A percentile compares a stretch with the other conserved stretches of the same genome.
These are phyloP conservation scores for Oceanites oceanicus DNA, from an alignment of 2,113 vertebrate genomes.

Conservation along the genomic window DNA sequence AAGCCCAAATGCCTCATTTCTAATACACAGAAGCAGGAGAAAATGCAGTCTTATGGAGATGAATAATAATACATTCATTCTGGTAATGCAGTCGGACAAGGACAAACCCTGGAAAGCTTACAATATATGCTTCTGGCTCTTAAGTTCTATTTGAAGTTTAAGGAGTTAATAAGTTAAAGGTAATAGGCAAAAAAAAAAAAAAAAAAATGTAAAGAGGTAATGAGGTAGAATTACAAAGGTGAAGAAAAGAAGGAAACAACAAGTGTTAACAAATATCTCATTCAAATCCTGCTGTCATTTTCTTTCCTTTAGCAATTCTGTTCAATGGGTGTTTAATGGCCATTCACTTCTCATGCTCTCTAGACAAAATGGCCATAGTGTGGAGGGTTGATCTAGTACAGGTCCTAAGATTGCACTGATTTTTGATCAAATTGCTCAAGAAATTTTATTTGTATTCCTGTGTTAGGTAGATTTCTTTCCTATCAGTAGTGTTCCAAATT, in stretches of 20 bases:
- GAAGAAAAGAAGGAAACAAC: not conserved
- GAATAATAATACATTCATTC: not conserved
- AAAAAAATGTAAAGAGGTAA: not conserved
- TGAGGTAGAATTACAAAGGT: not conserved
- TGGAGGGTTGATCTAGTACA: not conserved
- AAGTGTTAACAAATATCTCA: not conserved
- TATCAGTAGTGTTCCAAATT: not conserved
- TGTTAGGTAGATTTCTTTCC: not conserved
- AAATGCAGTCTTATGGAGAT: not conserved
- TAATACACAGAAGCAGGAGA: not conserved
- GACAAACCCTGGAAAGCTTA: not conserved
- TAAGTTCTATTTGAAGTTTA: not conserved
- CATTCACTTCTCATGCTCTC: not conserved
- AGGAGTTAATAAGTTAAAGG: not conserved
- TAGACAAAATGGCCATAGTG: not conserved
- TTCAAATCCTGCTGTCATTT: not conserved
- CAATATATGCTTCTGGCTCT: not conserved
- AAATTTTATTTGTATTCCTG: not conserved
- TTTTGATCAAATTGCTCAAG: not conserved
- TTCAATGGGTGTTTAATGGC: not conserved
- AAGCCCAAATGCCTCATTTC: not conserved
- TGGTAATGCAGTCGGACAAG: not conserved
- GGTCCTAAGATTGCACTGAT: not conserved
- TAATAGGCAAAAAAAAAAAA: not conserved
- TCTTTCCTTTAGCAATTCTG: not conserved